Percentiles rank a stretch among this genome's conserved stretches.
Conservation (phyloP, 1,140 invertebrate species). For the Cheumatopsyche charites region DNA sequence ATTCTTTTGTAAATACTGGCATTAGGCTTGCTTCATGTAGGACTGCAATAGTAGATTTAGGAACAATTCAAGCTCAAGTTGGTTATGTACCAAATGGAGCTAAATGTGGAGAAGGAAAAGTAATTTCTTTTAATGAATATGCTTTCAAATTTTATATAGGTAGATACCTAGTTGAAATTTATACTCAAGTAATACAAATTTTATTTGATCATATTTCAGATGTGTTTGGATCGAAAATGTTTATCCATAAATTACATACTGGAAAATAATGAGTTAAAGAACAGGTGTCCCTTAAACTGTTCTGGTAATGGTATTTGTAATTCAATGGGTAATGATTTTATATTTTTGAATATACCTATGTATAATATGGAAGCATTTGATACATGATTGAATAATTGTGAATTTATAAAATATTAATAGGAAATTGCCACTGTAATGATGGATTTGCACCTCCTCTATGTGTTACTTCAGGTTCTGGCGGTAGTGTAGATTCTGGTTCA, state of each 20-base stretch:
- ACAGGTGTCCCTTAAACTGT: constrained; percentile 80
- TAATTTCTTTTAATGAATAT: constrained; percentile 53
- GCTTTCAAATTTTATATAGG: constrained; percentile 43
- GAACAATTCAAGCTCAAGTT: constrained; percentile 90
- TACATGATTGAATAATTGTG: too few species aligned
- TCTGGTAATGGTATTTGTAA: constrained; percentile 93
- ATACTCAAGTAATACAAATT: too few species aligned
- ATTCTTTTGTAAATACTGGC: constrained; percentile 80
- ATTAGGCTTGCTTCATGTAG: constrained; percentile 81
- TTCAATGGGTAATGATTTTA: constrained; percentile 57
- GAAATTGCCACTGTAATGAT: constrained; percentile 92
- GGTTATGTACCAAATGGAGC: constrained; percentile 95
- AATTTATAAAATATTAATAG: constrained; percentile 53
- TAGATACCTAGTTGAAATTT: too few species aligned
- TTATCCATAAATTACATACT: constrained; percentile 67
- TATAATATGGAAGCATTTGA: background rate
- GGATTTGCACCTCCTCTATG: constrained; percentile 91
- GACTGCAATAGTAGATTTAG: constrained; percentile 88
- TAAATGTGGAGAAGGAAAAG: constrained; percentile 88
- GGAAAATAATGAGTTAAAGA: constrained; percentile 54
- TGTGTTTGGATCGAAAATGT: constrained; percentile 94
- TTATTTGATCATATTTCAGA: constrained; percentile 62
- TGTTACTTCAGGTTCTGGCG: constrained; percentile 84
- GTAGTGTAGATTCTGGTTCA: constrained; percentile 91
- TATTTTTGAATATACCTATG: background rate